These are phyloP conservation scores for Rousettus leschenaultii DNA, from an alignment of 2,113 vertebrate species.

Conservation along the genomic window DNA sequence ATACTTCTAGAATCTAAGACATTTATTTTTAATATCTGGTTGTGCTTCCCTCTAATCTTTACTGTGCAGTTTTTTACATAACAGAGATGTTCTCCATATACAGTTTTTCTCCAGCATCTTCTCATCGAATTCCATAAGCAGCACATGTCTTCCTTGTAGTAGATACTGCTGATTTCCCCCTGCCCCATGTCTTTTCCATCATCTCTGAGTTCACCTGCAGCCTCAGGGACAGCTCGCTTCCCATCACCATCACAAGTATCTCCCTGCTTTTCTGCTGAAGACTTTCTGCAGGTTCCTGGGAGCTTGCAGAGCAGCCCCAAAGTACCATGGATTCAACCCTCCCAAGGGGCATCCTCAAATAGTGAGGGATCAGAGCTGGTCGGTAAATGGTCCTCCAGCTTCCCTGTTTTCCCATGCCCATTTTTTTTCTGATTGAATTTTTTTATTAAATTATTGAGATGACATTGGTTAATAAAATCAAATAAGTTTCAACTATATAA, in stretches of 20 bases:
- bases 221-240: not conserved
- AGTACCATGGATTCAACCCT: not conserved
- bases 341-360: not conserved
- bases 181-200: fast-evolving
- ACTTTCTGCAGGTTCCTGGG: not conserved
- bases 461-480: no score
- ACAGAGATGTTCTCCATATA: not conserved
- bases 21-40: not conserved
- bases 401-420: not conserved
- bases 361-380: not conserved
- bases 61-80: not conserved
- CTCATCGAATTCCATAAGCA: not conserved
- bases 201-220: not conserved
- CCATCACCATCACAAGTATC: not conserved
- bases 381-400: not conserved
- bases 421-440: not conserved
- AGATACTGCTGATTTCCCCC: not conserved
- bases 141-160: not conserved
- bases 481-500: no score
- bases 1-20: not conserved
- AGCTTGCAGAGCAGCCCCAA: not conserved
- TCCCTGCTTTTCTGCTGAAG: not conserved
- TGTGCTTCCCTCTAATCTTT: not conserved
- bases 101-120: not conserved
- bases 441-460: no score